These are phyloP conservation scores for Gordius sp. DNA, from an alignment of 2,888 invertebrate species.

Conservation along the genomic window DNA sequence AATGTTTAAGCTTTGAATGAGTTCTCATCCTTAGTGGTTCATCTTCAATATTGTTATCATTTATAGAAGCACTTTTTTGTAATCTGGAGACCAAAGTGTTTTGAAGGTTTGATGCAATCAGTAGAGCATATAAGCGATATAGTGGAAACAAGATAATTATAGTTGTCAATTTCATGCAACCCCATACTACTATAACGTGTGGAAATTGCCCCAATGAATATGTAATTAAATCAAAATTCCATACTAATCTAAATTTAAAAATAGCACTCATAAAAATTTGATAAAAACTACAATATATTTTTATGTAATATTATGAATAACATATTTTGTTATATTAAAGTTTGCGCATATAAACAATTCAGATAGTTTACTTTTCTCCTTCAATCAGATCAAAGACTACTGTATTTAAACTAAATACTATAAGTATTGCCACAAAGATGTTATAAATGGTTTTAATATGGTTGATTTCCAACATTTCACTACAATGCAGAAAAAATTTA, in stretches of 20 bases:
- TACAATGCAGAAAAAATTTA: conserved; percentile 23
- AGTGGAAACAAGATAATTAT: conserved; percentile 30
- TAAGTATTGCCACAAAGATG: conserved; percentile 49
- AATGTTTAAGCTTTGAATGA: too few relatives aligned
- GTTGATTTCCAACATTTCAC: conserved; percentile 43
- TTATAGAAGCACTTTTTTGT: too few relatives aligned
- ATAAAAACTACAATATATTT: conserved; percentile 16
- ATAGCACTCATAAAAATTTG: too few relatives aligned
- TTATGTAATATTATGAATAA: too few relatives aligned
- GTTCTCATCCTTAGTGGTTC: too few relatives aligned
- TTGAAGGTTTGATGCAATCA: too few relatives aligned
- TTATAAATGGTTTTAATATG: conserved; percentile 60
- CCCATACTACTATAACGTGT: conserved; percentile 36
- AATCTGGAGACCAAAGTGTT: too few relatives aligned
- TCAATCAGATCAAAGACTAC: conserved; percentile 45
- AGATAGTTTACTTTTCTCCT: conserved; percentile 43
- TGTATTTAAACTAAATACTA: conserved; percentile 45
- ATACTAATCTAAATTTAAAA: conserved; percentile 26
- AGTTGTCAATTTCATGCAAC: conserved; percentile 28
- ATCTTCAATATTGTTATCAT: too few relatives aligned
- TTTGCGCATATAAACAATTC: background rate
- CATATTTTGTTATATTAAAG: too few relatives aligned
- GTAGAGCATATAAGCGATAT: conserved; percentile 30
- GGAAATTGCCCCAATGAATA: conserved; percentile 38
- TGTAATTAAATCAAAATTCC: conserved; percentile 38